Evolutionary conservation across 2,113 vertebrate species (phyloP).

Genomic region (Grallaria varia): DNA sequence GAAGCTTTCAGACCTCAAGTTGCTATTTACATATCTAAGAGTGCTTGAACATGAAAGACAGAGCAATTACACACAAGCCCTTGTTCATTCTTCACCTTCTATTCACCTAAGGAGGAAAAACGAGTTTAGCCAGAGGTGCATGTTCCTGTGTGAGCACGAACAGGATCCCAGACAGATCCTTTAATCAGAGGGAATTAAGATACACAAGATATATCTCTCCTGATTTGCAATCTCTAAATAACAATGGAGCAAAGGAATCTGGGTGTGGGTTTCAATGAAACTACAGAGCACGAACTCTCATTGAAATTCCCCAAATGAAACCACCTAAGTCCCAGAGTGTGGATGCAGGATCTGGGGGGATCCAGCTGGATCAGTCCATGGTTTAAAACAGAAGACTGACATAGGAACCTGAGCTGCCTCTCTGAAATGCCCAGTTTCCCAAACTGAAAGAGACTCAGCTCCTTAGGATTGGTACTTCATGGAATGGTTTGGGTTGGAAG

Average conservation of each 20-base stretch:
- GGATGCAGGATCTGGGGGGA: not conserved
- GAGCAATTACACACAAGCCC: constrained; percentile 16
- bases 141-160: not conserved
- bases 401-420: not conserved
- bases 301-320: not conserved
- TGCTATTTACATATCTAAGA: not conserved
- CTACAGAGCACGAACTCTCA: not conserved
- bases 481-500: not conserved
- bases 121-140: constrained; percentile 1
- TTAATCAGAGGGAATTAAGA: not conserved
- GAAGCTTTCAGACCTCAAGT: not conserved
- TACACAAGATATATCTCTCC: not conserved
- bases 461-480: not conserved
- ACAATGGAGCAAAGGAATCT: constrained; percentile 21
- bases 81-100: not conserved
- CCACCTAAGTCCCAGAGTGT: not conserved
- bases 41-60: constrained; percentile 7
- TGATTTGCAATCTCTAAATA: not conserved
- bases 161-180: not conserved
- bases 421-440: not conserved
- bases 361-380: not conserved
- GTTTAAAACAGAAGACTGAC: not conserved
- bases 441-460: not conserved
- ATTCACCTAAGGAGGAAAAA: constrained; percentile 1
- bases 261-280: constrained; percentile 14